phyloP scores from a whole-genome alignment of 2,888 invertebrate genomes.

The Drosophila buzzatii region DNA sequence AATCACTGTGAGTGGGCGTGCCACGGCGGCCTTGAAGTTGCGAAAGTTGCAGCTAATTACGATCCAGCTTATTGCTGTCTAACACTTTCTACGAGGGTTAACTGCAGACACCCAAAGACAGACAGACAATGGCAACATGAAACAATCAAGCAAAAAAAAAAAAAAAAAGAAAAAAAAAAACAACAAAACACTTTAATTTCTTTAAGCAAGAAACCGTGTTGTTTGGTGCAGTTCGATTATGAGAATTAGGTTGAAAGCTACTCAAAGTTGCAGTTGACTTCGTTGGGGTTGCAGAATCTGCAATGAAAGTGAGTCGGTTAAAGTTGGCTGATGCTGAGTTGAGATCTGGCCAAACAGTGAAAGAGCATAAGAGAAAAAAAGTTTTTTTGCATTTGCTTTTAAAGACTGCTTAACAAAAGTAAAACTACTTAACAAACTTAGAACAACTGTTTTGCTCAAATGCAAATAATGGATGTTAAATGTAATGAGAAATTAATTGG shows the following conservation, averaged over 20 bases:
- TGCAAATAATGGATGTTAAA: background rate
- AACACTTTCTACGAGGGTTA: constrained; percentile 20
- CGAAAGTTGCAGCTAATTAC: constrained; percentile 35
- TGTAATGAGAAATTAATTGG: background rate
- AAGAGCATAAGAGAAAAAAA: background rate
- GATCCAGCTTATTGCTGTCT: constrained; percentile 7
- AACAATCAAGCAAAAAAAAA: background rate
- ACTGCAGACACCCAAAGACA: background rate
- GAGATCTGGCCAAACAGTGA: background rate
- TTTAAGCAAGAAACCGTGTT: background rate
- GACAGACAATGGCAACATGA: background rate
- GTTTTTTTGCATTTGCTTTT: background rate
- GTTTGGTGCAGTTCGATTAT: background rate
- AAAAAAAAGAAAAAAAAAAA: background rate
- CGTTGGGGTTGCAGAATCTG: background rate
- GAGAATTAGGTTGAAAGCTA: background rate
- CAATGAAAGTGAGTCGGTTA: background rate
- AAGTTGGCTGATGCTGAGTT: background rate
- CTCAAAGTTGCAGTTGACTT: background rate
- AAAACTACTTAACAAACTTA: background rate
- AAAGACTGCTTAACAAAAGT: background rate
- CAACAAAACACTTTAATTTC: background rate
- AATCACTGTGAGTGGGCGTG: constrained; percentile 1
- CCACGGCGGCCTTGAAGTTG: constrained; percentile 39
- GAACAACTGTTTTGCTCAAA: background rate